Percentiles rank a stretch among this genome's conserved stretches.
Conservation (phyloP, 2,888 invertebrate species). For the Ephialtes manifestator region DNA sequence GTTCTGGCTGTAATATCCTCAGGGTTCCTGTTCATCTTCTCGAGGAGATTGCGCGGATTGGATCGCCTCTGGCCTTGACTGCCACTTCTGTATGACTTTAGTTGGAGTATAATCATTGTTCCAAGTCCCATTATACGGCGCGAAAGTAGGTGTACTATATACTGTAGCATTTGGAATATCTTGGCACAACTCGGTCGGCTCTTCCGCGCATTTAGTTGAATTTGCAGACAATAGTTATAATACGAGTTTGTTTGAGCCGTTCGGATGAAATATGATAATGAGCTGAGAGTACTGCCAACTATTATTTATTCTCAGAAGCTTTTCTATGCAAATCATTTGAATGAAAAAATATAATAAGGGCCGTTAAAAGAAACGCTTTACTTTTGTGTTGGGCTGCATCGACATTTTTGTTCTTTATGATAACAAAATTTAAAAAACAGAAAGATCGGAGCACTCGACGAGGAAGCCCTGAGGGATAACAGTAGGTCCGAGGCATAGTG, state of each 20-base stretch:
- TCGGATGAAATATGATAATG: constrained; percentile 42
- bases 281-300: constrained; percentile 10
- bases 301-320: neutral
- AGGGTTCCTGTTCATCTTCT: constrained; percentile 13
- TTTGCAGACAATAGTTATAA: constrained; percentile 27
- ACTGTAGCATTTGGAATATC: constrained; percentile 64
- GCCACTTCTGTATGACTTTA: constrained; percentile 47
- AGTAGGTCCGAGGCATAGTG: no score
- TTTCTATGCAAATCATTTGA: neutral
- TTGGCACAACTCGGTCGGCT: constrained; percentile 67
- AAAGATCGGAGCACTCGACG: no score
- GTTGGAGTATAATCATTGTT: constrained; percentile 66
- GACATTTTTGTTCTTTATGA: no score
- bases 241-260: neutral
- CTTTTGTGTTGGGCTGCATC: no score
- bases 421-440: no score
- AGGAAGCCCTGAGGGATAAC: no score
- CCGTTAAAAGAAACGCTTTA: no score
- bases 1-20: constrained; percentile 29
- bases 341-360: neutral
- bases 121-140: constrained; percentile 69
- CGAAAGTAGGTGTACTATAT: constrained; percentile 7
- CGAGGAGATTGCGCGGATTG: constrained; percentile 60
- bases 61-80: constrained; percentile 71
- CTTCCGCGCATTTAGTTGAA: constrained; percentile 28